A percentile compares a stretch with the other conserved stretches of the same genome.
Evolutionary conservation across 2,888 invertebrate genomes (phyloP).

Genomic region (Melipona beecheii): DNA sequence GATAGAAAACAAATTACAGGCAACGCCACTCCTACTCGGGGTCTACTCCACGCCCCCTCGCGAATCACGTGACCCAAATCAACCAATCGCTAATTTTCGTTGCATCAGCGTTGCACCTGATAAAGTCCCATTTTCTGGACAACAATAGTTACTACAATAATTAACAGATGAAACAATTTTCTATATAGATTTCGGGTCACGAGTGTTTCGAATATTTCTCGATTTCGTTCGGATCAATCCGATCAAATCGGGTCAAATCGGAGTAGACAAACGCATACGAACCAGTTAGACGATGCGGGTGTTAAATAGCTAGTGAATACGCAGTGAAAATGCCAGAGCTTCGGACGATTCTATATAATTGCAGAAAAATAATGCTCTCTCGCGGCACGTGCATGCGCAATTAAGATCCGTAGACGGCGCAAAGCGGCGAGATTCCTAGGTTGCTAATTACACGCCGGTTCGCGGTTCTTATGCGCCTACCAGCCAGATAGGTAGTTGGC

Average conservation of each 20-base stretch:
- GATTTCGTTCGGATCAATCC: background rate
- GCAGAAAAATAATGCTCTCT: constrained; percentile 58
- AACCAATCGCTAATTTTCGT: no score
- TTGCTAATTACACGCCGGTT: constrained; percentile 76
- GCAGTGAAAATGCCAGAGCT: constrained; percentile 14
- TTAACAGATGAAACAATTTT: no score
- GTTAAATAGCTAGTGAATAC: constrained; percentile 15
- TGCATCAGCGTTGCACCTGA: no score
- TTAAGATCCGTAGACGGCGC: constrained; percentile 71
- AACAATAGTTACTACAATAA: no score
- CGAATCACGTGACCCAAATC: no score
- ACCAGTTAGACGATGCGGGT: background rate
- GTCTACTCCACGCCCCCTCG: no score
- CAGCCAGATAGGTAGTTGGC: constrained; percentile 68
- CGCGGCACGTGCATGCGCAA: constrained; percentile 54
- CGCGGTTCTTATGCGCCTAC: constrained; percentile 75
- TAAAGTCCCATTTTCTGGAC: no score
- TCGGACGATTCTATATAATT: constrained; percentile 40
- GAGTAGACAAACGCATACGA: no score
- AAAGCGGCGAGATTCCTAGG: constrained; percentile 72
- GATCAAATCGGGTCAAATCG: background rate
- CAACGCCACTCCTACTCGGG: no score
- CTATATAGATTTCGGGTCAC: no score
- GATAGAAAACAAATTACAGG: no score
- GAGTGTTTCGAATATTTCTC: background rate